A percentile compares a stretch with the other conserved stretches of the same genome.
These are phyloP conservation scores for Drosophila testacea DNA, from an alignment of 2,888 invertebrate species.

Conservation along the genomic window DNA sequence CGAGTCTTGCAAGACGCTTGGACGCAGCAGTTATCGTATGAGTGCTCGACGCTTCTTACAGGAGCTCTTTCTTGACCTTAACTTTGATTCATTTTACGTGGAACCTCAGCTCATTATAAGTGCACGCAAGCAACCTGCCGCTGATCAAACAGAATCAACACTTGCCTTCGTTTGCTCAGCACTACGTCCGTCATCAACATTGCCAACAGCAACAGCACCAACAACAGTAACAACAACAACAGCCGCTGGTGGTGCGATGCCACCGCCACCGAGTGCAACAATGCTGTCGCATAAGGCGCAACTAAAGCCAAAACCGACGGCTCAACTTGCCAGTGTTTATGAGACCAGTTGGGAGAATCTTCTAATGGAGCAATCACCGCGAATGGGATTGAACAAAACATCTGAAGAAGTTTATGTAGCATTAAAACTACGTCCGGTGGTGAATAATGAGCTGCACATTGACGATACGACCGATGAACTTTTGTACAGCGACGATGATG, in stretches of 20 bases:
- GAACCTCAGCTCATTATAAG: slow-evolving; percentile 86
- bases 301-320: slow-evolving; percentile 83
- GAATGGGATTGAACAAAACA: slow-evolving; percentile 29
- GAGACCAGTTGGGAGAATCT: slow-evolving; percentile 86
- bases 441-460: slow-evolving; percentile 67
- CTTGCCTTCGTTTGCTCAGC: neutral
- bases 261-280: slow-evolving; percentile 13
- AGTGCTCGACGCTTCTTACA: slow-evolving; percentile 95
- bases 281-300: slow-evolving; percentile 68
- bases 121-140: slow-evolving; percentile 60
- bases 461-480: slow-evolving; percentile 57
- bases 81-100: slow-evolving; percentile 88
- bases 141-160: slow-evolving; percentile 24
- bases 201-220: slow-evolving; percentile 3
- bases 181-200: neutral
- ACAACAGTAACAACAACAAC: neutral
- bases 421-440: neutral
- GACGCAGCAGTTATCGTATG: slow-evolving; percentile 92
- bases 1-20: slow-evolving; percentile 93
- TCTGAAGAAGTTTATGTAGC: slow-evolving; percentile 11
- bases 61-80: slow-evolving; percentile 95
- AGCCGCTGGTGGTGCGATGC: neutral
- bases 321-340: slow-evolving; percentile 85
- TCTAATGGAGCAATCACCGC: slow-evolving; percentile 74
- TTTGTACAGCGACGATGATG: slow-evolving; percentile 24